phyloP scores from a whole-genome alignment of 2,888 invertebrate genomes.

The Erebia aethiops region DNA sequence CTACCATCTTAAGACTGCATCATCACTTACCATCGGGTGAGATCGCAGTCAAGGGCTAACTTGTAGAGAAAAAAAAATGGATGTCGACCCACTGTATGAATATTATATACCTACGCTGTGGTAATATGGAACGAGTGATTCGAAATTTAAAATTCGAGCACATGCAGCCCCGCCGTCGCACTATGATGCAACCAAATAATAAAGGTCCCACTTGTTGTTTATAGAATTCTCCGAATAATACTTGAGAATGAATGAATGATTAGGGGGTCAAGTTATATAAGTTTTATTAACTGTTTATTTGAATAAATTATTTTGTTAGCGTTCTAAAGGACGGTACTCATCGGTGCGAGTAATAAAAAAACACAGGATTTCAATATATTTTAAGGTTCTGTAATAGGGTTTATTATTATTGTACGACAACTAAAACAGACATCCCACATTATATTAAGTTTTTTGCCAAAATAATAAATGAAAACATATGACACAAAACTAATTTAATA shows the following conservation, averaged over 20 bases:
- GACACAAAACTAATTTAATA: constrained; percentile 38
- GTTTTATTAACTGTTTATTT: constrained; percentile 6
- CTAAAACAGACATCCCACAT: neutral
- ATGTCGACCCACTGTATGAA: no score
- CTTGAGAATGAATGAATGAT: constrained; percentile 29
- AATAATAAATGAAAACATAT: constrained; percentile 35
- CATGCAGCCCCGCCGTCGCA: constrained; percentile 52
- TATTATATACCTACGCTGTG: no score
- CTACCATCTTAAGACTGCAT: no score
- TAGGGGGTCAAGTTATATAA: constrained; percentile 37
- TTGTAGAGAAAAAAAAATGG: no score
- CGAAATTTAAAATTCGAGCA: constrained; percentile 51
- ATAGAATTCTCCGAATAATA: constrained; percentile 16
- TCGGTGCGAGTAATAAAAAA: no score
- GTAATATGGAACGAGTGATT: constrained; percentile 8
- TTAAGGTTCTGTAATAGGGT: no score
- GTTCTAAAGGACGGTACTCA: neutral
- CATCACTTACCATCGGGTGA: no score
- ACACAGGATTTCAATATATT: no score
- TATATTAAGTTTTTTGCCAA: neutral
- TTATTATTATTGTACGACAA: neutral
- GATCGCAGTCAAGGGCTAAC: no score
- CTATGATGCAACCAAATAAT: constrained; percentile 42
- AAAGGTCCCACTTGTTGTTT: constrained; percentile 41
- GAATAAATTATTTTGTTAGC: constrained; percentile 3